Conservation (phyloP, 2,797 vertebrate species). For the Hipposideros larvatus region DNA sequence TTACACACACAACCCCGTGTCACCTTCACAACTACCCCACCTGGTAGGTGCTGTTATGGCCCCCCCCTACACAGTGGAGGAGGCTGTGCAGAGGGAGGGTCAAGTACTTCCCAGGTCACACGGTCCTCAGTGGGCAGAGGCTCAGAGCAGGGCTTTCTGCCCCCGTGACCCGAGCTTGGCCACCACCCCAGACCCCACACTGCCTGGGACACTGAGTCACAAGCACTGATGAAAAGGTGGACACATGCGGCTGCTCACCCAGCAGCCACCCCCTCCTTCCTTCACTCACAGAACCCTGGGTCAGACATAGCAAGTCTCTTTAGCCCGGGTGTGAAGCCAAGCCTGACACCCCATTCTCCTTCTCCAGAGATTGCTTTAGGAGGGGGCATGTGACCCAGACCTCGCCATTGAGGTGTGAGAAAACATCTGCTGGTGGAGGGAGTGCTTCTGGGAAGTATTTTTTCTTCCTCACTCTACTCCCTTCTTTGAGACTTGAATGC, state of each 20-base stretch:
- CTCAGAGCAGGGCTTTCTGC: not conserved
- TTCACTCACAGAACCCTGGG: not conserved
- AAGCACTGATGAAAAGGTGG: not conserved
- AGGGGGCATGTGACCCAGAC: not conserved
- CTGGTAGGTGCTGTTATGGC: rapidly evolving
- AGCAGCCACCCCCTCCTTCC: no score
- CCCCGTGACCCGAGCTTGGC: not conserved
- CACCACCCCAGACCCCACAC: not conserved
- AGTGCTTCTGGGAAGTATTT: not conserved
- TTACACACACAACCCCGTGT: rapidly evolving
- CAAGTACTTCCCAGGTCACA: not conserved
- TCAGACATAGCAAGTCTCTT: not conserved
- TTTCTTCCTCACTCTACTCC: not conserved
- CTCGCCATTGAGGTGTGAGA: not conserved
- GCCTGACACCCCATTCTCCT: not conserved
- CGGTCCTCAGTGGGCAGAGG: rapidly evolving
- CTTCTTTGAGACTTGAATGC: not conserved
- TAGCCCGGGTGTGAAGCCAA: not conserved
- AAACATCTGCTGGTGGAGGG: not conserved
- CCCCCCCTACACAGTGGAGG: not conserved
- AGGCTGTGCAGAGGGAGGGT: rapidly evolving
- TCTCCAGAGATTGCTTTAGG: not conserved
- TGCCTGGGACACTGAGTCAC: rapidly evolving
- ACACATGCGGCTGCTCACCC: rapidly evolving
- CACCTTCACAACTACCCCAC: rapidly evolving